Conservation (phyloP, 1,140 invertebrate species). For the Drosophila neocordata region DNA sequence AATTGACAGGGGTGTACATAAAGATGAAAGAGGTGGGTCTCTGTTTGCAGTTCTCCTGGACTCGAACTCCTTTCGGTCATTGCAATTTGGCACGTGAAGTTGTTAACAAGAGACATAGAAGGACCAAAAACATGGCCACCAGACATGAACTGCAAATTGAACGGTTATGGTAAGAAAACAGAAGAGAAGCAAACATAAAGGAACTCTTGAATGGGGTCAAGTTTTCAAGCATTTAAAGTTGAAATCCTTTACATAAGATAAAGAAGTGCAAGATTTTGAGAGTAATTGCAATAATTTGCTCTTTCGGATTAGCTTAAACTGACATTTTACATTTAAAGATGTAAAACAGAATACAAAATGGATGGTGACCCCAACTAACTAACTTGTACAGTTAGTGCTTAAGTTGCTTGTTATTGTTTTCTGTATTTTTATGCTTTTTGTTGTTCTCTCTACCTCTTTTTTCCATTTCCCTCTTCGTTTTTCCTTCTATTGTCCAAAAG, state of each 20-base stretch:
- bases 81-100: constrained; percentile 72
- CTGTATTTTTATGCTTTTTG: constrained; percentile 22
- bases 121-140: constrained; percentile 20
- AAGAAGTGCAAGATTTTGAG: background rate
- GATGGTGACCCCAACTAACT: constrained; percentile 40
- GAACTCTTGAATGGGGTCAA: background rate
- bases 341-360: background rate
- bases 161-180: constrained; percentile 51
- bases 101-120: constrained; percentile 54
- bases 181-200: constrained; percentile 6
- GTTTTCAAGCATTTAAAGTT: constrained; percentile 4
- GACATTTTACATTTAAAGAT: constrained; percentile 1
- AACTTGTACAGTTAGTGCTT: constrained; percentile 44
- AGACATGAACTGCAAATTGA: constrained; percentile 68
- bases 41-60: background rate
- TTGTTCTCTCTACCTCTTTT: constrained; percentile 10
- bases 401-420: constrained; percentile 38
- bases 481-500: constrained; percentile 22
- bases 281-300: too few relatives aligned
- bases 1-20: constrained; percentile 13
- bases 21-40: background rate
- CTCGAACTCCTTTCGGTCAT: constrained; percentile 51
- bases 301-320: constrained; percentile 6
- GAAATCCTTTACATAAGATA: background rate
- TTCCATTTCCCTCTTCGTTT: constrained; percentile 8